Evolutionary conservation across 2,797 vertebrate species (phyloP), one percentile per base, ranked within the genome.

Genomic region (Sebastes oblongus): DNA sequence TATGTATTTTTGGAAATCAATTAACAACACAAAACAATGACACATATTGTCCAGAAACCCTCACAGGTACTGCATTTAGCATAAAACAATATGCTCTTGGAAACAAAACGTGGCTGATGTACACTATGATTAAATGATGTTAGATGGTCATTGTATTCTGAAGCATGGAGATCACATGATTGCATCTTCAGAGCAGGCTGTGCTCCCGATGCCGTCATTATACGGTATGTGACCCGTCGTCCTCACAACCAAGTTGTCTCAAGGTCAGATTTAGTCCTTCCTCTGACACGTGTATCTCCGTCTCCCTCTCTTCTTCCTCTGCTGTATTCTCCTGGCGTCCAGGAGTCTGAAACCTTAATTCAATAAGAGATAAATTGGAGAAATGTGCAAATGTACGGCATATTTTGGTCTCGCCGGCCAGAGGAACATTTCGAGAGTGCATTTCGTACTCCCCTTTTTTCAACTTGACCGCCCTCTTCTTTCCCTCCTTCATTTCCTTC

Each of bases 291-390:
- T 50, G n/a, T 34, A 11, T 80, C 24, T 72, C 66, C 32, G 22
- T 32, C 16, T 77, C 69, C 13, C 42, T 80, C 25, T 70, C 61
- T 46, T 74, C 66, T 30, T 74, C 25, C 56, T 75, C 62, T 65
- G 60, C 27, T 75, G 5, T 69, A 62, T 76, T 87, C 75, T 64
- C 66, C 80, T 84, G 25, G 88, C 87, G 80, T 92, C 92, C 89
- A 84, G 62, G 27, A 89, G 91, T 91, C 92, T 92, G 89, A 87
- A 81, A 72, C 62, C 74, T 72, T 92, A 91, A 93, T 92, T 93
- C 89, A 92, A 87, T 91, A 86, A 90, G 77, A 84, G 85, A 91
- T 86, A 89, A 88, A 91, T 89, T 86, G 79, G 52, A 90, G 90
- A 88, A 91, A 90, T 91, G 83, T 92, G 88, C 79, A 90, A 87